Evolutionary conservation across 2,797 vertebrate genomes (phyloP).

Genomic region (Gadopsis bispinosus): DNA sequence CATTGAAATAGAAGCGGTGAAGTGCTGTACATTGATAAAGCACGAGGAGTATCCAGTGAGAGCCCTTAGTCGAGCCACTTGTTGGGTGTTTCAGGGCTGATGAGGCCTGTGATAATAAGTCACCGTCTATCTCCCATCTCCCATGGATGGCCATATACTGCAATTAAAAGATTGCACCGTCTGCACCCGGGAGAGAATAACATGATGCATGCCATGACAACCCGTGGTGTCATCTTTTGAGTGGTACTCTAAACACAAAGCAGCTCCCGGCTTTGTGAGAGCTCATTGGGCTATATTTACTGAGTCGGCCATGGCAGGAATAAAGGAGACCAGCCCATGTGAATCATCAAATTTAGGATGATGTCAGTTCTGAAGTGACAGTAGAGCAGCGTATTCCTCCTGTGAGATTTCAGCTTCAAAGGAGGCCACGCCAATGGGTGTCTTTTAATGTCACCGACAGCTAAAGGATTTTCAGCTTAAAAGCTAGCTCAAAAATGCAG

Average conservation of each 20-base stretch:
- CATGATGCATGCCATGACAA: slow-evolving; percentile 44
- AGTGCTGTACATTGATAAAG: slow-evolving; percentile 40
- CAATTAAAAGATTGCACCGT: slow-evolving; percentile 67
- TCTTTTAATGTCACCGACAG: not conserved
- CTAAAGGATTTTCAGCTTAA: not conserved
- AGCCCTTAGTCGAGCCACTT: slow-evolving; percentile 55
- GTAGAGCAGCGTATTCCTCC: not conserved
- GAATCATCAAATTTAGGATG: slow-evolving; percentile 50
- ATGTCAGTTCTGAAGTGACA: slow-evolving; percentile 37
- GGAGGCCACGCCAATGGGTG: not conserved
- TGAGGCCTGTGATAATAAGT: slow-evolving; percentile 50
- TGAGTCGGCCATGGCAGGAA: slow-evolving; percentile 32
- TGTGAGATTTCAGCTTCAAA: slow-evolving; percentile 1
- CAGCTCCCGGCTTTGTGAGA: slow-evolving; percentile 32
- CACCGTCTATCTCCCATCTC: slow-evolving; percentile 47
- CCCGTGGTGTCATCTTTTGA: slow-evolving; percentile 59
- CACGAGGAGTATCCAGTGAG: slow-evolving; percentile 45
- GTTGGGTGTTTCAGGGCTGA: slow-evolving; percentile 31
- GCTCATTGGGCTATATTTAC: slow-evolving; percentile 39
- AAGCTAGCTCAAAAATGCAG: not conserved
- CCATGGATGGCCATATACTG: slow-evolving; percentile 27
- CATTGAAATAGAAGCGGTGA: slow-evolving; percentile 18
- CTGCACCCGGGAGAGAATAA: slow-evolving; percentile 52
- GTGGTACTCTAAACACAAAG: slow-evolving; percentile 45
- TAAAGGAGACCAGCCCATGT: slow-evolving; percentile 43